Evolutionary conservation across 2,113 vertebrate species (phyloP).

Genomic region (Takifugu flavidus): DNA sequence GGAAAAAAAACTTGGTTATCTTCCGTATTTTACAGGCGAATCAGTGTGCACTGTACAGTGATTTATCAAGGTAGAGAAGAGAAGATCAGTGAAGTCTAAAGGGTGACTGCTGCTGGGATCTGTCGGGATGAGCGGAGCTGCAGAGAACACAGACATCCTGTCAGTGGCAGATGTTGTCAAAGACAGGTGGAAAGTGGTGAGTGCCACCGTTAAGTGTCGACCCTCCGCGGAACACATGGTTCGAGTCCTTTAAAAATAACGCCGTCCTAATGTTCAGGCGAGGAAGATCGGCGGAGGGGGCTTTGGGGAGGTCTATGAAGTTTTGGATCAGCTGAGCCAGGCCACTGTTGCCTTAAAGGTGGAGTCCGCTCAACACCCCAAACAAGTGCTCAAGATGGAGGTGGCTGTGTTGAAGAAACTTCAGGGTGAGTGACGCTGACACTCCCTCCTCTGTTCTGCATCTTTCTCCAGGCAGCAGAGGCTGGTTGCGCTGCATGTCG

Average conservation of each 20-base stretch:
- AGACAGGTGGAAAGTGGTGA: slow-evolving; percentile 99
- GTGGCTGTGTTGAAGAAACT: slow-evolving; percentile 97
- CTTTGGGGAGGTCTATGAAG: slow-evolving; percentile 99
- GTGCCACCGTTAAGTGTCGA: slow-evolving; percentile 25
- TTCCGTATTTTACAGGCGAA: too few species aligned
- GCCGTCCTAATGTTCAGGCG: slow-evolving; percentile 62
- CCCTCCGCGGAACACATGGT: not conserved
- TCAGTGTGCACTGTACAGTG: not conserved
- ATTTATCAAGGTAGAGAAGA: not conserved
- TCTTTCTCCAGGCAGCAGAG: not conserved
- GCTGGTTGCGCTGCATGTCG: not conserved
- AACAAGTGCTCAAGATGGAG: slow-evolving; percentile 99
- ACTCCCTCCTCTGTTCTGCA: not conserved
- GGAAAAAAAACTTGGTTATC: too few species aligned
- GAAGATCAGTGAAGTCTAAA: not conserved
- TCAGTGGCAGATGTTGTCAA: slow-evolving; percentile 91
- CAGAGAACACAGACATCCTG: slow-evolving; percentile 95
- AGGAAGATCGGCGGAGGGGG: slow-evolving; percentile 98
- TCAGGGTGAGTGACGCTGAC: slow-evolving; percentile 81
- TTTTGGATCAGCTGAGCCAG: slow-evolving; percentile 91
- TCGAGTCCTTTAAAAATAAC: not conserved
- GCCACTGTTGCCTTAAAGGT: slow-evolving; percentile 95
- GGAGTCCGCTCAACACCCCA: slow-evolving; percentile 96
- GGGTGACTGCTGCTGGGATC: slow-evolving; percentile 57
- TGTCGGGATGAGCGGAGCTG: slow-evolving; percentile 93